phyloP scores from a whole-genome alignment of 2,113 vertebrate species.

The Dinomys branickii region DNA sequence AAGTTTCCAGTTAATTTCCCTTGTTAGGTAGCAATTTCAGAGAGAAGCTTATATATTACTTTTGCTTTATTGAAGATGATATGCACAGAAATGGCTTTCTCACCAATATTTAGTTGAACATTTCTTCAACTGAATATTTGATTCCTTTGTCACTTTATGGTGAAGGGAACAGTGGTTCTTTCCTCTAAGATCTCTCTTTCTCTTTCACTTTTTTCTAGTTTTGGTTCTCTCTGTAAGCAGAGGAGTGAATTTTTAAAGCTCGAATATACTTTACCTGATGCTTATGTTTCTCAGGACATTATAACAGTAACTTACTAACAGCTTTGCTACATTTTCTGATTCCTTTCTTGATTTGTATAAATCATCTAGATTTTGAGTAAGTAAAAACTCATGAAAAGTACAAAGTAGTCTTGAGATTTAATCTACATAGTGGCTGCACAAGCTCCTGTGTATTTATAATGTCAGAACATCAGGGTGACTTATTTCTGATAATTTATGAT shows the following conservation, averaged over 20 bases:
- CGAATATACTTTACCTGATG: not conserved
- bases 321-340: not conserved
- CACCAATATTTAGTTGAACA: too few relatives aligned
- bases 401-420: not conserved
- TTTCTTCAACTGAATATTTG: not conserved
- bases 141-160: not conserved
- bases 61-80: not conserved
- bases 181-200: not conserved
- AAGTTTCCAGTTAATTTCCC: not conserved
- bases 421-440: not conserved
- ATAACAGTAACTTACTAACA: not conserved
- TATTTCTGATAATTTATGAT: constrained; percentile 26
- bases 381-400: not conserved
- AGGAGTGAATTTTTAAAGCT: not conserved
- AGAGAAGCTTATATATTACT: not conserved
- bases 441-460: not conserved
- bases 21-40: not conserved
- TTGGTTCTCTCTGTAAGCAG: not conserved
- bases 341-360: not conserved
- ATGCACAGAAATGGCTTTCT: not conserved
- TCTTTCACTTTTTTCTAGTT: not conserved
- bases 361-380: not conserved
- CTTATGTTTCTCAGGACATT: not conserved
- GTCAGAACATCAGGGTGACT: not conserved
- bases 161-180: not conserved